Evolutionary conservation across 92 coral and sea anemone genomes (phyloP).

Genomic region (Parazoanthus swiftii): DNA sequence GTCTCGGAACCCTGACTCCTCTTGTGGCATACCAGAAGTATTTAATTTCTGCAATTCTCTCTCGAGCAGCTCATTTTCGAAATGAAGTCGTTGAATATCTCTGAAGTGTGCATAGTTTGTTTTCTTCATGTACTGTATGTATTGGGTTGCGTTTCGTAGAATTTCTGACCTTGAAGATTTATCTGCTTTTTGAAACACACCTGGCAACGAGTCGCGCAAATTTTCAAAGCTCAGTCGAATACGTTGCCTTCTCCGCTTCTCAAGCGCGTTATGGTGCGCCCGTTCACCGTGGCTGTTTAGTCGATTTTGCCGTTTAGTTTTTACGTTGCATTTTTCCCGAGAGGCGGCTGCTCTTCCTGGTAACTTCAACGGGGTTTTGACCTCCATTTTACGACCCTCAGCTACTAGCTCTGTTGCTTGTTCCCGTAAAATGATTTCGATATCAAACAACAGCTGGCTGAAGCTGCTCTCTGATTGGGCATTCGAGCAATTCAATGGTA

Average conservation of each 20-base stretch:
- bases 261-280: constrained; percentile 36
- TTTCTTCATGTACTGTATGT: constrained; percentile 18
- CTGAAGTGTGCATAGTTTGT: constrained; percentile 8
- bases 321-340: not conserved
- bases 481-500: no score
- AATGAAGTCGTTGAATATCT: constrained; percentile 33
- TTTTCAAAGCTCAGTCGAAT: constrained; percentile 38
- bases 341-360: not conserved
- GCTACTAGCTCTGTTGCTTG: not conserved
- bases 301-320: constrained; percentile 16
- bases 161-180: constrained; percentile 37
- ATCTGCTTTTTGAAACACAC: not conserved
- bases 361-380: not conserved
- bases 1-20: not conserved
- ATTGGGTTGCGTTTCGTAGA: constrained; percentile 28
- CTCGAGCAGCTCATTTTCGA: constrained; percentile 35
- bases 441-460: no score
- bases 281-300: constrained; percentile 5
- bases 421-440: not conserved
- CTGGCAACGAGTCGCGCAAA: constrained; percentile 28
- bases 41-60: not conserved
- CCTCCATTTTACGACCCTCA: constrained; percentile 9
- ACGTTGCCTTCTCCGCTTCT: constrained; percentile 35
- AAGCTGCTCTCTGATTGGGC: no score
- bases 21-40: not conserved